Conservation (phyloP, 2,888 invertebrate species). For the Andrena camellia region DNA sequence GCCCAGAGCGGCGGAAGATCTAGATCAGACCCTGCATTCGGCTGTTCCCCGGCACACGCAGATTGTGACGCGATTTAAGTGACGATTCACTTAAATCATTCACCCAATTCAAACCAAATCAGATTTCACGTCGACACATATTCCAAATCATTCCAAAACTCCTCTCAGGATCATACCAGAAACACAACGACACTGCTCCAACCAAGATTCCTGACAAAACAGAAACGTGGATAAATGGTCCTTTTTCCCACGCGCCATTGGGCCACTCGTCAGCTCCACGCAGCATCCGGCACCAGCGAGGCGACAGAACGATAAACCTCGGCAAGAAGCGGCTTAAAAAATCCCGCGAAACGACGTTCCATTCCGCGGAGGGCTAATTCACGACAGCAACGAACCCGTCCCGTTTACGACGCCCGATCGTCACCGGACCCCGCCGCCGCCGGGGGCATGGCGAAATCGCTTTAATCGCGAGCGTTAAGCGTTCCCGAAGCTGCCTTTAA, state of each 20-base stretch:
- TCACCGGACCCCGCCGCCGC: constrained; percentile 10
- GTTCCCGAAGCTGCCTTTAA: constrained; percentile 43
- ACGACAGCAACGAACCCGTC: not conserved
- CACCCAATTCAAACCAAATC: too few relatives aligned
- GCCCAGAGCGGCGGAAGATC: too few relatives aligned
- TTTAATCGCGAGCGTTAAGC: constrained; percentile 52
- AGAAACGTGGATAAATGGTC: not conserved
- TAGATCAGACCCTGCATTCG: too few relatives aligned
- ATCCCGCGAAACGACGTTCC: constrained; percentile 11
- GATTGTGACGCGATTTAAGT: too few relatives aligned
- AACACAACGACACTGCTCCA: not conserved
- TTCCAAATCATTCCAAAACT: too few relatives aligned
- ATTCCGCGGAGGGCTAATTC: constrained; percentile 13
- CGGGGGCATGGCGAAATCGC: constrained; percentile 23
- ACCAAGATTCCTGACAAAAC: not conserved
- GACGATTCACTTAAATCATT: too few relatives aligned
- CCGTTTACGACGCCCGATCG: constrained; percentile 46
- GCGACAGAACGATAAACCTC: not conserved
- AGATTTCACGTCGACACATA: too few relatives aligned
- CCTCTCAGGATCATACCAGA: not conserved
- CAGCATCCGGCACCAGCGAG: not conserved
- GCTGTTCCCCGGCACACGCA: too few relatives aligned
- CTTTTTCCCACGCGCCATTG: not conserved
- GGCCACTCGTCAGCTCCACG: too few relatives aligned
- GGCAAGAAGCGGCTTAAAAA: constrained; percentile 23